Percentiles rank a stretch among this genome's conserved stretches.
These are phyloP conservation scores for Centrocercus urophasianus DNA, from an alignment of 2,113 vertebrate species.

Conservation along the genomic window DNA sequence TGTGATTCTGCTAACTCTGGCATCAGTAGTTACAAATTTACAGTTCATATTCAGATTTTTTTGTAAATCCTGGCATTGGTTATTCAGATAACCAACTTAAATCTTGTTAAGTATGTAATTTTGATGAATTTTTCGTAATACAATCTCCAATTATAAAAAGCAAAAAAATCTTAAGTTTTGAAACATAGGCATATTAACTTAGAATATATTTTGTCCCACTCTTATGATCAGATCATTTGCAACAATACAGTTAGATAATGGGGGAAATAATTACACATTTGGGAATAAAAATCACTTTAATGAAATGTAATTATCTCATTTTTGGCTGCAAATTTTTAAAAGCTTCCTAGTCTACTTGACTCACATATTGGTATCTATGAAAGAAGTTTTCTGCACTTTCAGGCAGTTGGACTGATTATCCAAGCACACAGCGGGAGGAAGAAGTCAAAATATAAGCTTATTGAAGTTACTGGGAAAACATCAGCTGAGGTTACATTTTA, in stretches of 20 bases:
- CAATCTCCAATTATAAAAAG: neutral
- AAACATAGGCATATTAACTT: neutral
- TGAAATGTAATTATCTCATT: neutral
- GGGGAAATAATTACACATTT: neutral
- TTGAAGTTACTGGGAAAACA: neutral
- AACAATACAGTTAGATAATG: neutral
- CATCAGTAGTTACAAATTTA: constrained; percentile 31
- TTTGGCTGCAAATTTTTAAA: neutral
- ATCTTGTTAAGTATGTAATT: constrained; percentile 32
- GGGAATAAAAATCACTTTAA: neutral
- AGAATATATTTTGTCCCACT: neutral
- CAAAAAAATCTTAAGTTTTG: too few species aligned
- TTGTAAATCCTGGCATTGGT: constrained; percentile 52
- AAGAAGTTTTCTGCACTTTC: neutral
- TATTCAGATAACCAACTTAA: constrained; percentile 30
- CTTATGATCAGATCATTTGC: neutral
- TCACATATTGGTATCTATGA: neutral
- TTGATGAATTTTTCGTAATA: constrained; percentile 21
- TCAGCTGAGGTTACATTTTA: neutral
- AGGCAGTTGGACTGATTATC: neutral
- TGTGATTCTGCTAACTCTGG: constrained; percentile 40
- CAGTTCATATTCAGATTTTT: constrained; percentile 17
- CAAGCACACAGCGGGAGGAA: neutral
- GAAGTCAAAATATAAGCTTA: constrained; percentile 4
- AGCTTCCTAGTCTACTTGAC: neutral